A percentile compares a stretch with the other conserved stretches of the same genome.
Conservation (phyloP, 2,113 vertebrate genomes). For the Heterotilapia buettikoferi region DNA sequence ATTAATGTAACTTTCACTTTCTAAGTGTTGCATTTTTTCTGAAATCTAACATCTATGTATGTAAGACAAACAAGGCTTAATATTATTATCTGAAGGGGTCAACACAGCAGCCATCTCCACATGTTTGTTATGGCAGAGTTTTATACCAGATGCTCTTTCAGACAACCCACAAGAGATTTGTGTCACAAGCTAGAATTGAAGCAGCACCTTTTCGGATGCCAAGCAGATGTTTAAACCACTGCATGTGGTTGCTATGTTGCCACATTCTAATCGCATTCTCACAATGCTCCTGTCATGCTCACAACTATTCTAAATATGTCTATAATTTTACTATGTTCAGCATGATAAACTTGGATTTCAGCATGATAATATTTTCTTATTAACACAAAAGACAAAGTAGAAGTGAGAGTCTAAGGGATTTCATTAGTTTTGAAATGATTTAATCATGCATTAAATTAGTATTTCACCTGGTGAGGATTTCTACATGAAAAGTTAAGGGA, state of each 20-base stretch:
- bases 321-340: not conserved
- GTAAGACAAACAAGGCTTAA: not conserved
- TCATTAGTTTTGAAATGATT: not conserved
- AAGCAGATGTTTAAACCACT: not conserved
- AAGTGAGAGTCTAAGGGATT: not conserved
- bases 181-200: not conserved
- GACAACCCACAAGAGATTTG: not conserved
- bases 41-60: not conserved
- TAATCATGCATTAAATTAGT: not conserved
- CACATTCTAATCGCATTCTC: not conserved
- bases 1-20: not conserved
- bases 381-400: not conserved
- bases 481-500: not conserved
- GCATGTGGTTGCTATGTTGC: not conserved
- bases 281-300: not conserved
- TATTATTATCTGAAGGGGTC: rapidly evolving
- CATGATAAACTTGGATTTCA: not conserved
- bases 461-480: not conserved
- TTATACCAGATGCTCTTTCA: not conserved
- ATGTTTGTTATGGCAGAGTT: not conserved
- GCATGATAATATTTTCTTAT: not conserved
- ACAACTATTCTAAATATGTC: not conserved
- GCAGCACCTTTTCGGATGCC: not conserved
- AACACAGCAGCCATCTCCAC: not conserved
- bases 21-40: not conserved